A percentile compares a stretch with the other conserved stretches of the same genome.
These are phyloP conservation scores for Psophia crepitans DNA, from an alignment of 2,113 vertebrate genomes.

Conservation along the genomic window DNA sequence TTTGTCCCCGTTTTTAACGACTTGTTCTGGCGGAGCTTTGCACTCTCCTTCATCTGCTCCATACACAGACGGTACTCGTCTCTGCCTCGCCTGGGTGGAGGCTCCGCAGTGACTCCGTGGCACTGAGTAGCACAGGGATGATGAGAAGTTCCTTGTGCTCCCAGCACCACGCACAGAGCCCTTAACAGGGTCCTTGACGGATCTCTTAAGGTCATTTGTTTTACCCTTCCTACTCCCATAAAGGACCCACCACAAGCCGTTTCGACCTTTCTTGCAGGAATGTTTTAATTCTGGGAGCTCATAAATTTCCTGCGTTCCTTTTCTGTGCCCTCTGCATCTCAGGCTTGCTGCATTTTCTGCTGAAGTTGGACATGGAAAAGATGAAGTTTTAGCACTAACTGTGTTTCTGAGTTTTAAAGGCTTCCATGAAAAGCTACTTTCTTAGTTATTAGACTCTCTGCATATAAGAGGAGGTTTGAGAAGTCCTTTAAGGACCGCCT, in stretches of 20 bases:
- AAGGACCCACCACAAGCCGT: neutral
- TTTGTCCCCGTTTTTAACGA: neutral
- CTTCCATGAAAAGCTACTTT: neutral
- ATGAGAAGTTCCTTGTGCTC: neutral
- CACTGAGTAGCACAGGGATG: neutral
- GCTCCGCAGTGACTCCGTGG: neutral
- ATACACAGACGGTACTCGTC: neutral
- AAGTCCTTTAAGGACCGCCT: neutral
- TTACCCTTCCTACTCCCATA: neutral
- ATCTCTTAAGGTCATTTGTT: neutral
- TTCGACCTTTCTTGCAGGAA: constrained; percentile 17
- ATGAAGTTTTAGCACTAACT: neutral
- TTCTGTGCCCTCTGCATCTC: neutral
- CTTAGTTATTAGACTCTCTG: neutral
- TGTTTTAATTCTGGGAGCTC: constrained; percentile 31
- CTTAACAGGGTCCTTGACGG: neutral
- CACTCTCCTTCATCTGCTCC: neutral
- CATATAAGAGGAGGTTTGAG: neutral
- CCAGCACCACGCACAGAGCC: neutral
- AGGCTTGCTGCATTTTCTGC: neutral
- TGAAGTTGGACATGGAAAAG: neutral
- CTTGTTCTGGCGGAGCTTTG: neutral
- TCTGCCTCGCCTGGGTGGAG: neutral
- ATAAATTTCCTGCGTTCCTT: constrained; percentile 9
- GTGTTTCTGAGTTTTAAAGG: neutral